These are phyloP conservation scores for Clunio marinus DNA, from an alignment of 2,888 invertebrate species.

Conservation along the genomic window DNA sequence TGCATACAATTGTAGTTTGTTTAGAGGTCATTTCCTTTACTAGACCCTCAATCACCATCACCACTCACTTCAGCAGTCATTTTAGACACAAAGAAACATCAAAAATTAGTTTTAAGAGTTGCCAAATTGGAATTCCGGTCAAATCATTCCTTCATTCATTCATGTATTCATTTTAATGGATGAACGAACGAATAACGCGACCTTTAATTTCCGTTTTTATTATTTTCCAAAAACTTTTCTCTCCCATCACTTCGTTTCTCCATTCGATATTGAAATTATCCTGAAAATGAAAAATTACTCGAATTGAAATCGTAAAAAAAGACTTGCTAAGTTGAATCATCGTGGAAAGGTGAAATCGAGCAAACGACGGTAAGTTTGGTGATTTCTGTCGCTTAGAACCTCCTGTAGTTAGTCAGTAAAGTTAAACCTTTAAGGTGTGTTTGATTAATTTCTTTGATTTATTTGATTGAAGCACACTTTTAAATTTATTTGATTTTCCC, in stretches of 20 bases:
- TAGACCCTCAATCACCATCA: too few species aligned
- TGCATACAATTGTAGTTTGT: neutral
- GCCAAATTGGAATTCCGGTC: conserved; percentile 26
- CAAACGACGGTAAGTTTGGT: conserved; percentile 36
- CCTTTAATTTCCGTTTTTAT: conserved; percentile 34
- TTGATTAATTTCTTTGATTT: neutral
- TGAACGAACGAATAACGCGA: neutral
- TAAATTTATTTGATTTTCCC: too few species aligned
- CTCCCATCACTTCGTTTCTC: neutral
- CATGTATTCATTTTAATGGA: neutral
- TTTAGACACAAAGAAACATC: conserved; percentile 12
- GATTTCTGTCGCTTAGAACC: neutral
- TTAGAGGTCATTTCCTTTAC: neutral
- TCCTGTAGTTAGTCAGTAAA: conserved; percentile 35
- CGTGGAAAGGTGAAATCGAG: conserved; percentile 37
- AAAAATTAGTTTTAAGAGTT: conserved; percentile 15
- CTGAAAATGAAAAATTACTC: conserved; percentile 4
- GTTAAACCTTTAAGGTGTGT: too few species aligned
- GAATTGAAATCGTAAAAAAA: conserved; percentile 8
- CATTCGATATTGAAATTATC: neutral
- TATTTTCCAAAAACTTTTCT: conserved; percentile 33
- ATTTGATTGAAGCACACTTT: neutral
- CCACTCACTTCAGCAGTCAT: too few species aligned
- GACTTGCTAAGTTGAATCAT: conserved; percentile 34
- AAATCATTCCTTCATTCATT: conserved; percentile 14